A percentile compares a stretch with the other conserved stretches of the same genome.
Evolutionary conservation across 1,140 invertebrate genomes (phyloP).

Genomic region (Apis florea): DNA sequence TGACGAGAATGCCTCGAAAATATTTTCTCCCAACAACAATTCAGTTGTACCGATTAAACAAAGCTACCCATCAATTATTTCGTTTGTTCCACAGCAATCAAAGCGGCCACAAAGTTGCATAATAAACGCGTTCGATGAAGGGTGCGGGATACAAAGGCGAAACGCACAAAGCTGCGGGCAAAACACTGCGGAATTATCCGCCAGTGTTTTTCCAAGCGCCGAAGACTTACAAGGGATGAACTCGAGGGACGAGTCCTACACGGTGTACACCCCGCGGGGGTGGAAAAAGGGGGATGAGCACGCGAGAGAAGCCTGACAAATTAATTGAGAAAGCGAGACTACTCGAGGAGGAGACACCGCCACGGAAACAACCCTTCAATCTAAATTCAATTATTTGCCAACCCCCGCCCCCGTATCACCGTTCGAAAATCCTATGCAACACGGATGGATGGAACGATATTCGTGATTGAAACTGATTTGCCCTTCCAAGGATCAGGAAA

Average conservation of each 20-base stretch:
- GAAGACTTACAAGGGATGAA: constrained; percentile 75
- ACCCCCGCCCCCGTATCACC: constrained; percentile 33
- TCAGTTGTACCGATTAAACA: no score
- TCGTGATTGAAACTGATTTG: background rate
- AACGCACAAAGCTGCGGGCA: constrained; percentile 25
- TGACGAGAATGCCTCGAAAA: no score
- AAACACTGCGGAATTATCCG: constrained; percentile 59
- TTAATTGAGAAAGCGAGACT: constrained; percentile 74
- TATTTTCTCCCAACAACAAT: background rate
- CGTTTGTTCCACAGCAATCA: constrained; percentile 15
- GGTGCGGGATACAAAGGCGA: background rate
- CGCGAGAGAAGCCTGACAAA: constrained; percentile 74
- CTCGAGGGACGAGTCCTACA: constrained; percentile 17
- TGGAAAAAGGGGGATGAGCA: constrained; percentile 19
- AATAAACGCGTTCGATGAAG: background rate
- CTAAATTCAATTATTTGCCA: constrained; percentile 77
- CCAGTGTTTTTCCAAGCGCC: constrained; percentile 66
- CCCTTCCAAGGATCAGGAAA: background rate
- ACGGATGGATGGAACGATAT: constrained; percentile 8
- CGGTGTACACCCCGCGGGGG: constrained; percentile 6
- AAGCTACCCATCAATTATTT: constrained; percentile 1
- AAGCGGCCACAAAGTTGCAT: background rate
- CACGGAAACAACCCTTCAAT: constrained; percentile 74
- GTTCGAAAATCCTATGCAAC: constrained; percentile 67
- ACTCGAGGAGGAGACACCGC: constrained; percentile 51